Conservation (phyloP, 2,888 invertebrate genomes). For the Ceratothoa steindachneri region DNA sequence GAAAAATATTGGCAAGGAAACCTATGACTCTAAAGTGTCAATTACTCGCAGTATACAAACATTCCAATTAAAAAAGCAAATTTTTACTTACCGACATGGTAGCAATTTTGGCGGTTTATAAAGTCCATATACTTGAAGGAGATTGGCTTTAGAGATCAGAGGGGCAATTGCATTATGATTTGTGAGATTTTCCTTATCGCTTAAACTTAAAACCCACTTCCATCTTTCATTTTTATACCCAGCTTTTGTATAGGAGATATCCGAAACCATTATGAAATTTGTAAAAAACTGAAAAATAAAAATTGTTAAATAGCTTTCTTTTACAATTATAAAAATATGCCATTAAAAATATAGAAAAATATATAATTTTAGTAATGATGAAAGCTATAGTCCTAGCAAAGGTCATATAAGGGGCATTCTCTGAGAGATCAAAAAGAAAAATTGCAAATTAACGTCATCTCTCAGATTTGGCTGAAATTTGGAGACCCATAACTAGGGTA, state of each 20-base stretch:
- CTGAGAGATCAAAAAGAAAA: no score
- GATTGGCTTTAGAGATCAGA: slow-evolving; percentile 19
- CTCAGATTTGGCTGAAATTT: no score
- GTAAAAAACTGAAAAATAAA: slow-evolving; percentile 25
- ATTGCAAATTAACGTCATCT: no score
- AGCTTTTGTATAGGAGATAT: slow-evolving; percentile 31
- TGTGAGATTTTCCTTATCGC: slow-evolving; percentile 9
- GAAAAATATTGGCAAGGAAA: not conserved
- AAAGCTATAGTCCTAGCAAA: no score
- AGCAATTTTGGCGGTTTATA: slow-evolving; percentile 37
- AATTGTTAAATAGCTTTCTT: slow-evolving; percentile 8
- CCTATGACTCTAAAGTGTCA: not conserved
- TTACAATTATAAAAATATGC: no score
- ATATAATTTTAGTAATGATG: no score
- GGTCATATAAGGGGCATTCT: no score
- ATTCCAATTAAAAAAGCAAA: not conserved
- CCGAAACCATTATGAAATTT: slow-evolving; percentile 9
- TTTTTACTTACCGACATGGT: slow-evolving; percentile 38
- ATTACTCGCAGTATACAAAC: not conserved
- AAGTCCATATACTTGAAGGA: slow-evolving; percentile 34
- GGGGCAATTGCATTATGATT: slow-evolving; percentile 7
- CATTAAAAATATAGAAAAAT: no score
- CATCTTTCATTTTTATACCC: slow-evolving; percentile 41
- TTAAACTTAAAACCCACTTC: slow-evolving; percentile 29
- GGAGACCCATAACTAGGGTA: no score